Evolutionary conservation across 1,140 invertebrate genomes (phyloP).

Genomic region (Papilio dardanus): DNA sequence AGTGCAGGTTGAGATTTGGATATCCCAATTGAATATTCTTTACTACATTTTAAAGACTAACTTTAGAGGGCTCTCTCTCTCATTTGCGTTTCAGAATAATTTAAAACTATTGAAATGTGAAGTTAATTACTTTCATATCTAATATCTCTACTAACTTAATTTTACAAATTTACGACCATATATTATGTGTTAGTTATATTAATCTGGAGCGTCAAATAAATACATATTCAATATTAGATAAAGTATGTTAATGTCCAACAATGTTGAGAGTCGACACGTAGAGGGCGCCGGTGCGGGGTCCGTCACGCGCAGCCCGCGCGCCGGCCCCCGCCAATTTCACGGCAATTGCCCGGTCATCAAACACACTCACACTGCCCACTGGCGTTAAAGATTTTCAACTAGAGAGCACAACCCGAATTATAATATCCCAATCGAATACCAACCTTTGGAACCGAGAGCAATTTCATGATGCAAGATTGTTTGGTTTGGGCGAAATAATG

Average conservation of each 20-base stretch:
- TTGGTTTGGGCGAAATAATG: too few relatives aligned
- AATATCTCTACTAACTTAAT: too few relatives aligned
- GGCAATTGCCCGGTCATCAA: constrained; percentile 70
- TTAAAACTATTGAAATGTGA: too few relatives aligned
- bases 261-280: constrained; percentile 14
- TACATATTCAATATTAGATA: neutral
- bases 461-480: neutral
- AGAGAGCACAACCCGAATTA: neutral
- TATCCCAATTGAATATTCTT: too few relatives aligned
- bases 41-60: too few relatives aligned
- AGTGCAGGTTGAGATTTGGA: too few relatives aligned
- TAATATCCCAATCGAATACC: neutral
- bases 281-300: constrained; percentile 30
- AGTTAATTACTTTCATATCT: too few relatives aligned
- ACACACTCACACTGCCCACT: constrained; percentile 52
- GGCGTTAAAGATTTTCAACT: constrained; percentile 36
- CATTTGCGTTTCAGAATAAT: too few relatives aligned
- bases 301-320: constrained; percentile 54
- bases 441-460: constrained; percentile 1
- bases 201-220: neutral
- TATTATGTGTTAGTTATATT: neutral
- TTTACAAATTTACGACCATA: too few relatives aligned
- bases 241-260: neutral
- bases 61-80: too few relatives aligned
- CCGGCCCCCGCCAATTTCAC: constrained; percentile 65